A percentile compares a stretch with the other conserved stretches of the same genome.
These are phyloP conservation scores for Danio kyathit DNA, from an alignment of 2,797 vertebrate genomes.

Conservation along the genomic window DNA sequence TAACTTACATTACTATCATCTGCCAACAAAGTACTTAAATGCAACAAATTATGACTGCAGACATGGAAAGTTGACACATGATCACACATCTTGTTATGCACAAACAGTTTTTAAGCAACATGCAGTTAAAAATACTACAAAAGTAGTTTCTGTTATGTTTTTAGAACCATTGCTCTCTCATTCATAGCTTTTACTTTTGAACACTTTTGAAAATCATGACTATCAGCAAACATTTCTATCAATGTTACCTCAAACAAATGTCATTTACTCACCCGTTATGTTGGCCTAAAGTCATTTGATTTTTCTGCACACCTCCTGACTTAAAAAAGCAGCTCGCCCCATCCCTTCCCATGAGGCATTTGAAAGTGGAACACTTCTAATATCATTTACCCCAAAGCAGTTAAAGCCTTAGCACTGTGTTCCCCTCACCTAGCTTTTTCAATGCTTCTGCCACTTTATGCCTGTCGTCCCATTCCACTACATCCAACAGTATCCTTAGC, in stretches of 20 bases:
- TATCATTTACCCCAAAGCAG: not conserved
- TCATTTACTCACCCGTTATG: not conserved
- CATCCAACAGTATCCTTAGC: not conserved
- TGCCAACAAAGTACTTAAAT: not conserved
- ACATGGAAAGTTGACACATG: not conserved
- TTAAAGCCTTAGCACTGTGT: not conserved
- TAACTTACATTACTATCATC: not conserved
- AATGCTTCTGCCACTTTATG: slow-evolving; percentile 20
- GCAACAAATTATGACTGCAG: not conserved
- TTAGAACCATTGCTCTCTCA: not conserved
- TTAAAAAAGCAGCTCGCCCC: slow-evolving; percentile 3
- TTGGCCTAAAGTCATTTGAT: not conserved
- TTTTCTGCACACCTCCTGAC: slow-evolving; percentile 13
- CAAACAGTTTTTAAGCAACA: not conserved
- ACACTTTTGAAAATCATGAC: not conserved
- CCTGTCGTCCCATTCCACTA: slow-evolving; percentile 27
- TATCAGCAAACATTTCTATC: not conserved
- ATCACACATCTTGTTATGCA: not conserved
- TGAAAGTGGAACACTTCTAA: not conserved
- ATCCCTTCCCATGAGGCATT: slow-evolving; percentile 18
- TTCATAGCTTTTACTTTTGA: not conserved
- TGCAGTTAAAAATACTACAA: not conserved
- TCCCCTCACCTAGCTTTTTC: slow-evolving; percentile 21
- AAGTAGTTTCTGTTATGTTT: not conserved
- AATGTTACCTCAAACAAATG: not conserved